These are phyloP conservation scores for Reticulitermes speratus DNA, from an alignment of 1,140 invertebrate species.

Conservation along the genomic window DNA sequence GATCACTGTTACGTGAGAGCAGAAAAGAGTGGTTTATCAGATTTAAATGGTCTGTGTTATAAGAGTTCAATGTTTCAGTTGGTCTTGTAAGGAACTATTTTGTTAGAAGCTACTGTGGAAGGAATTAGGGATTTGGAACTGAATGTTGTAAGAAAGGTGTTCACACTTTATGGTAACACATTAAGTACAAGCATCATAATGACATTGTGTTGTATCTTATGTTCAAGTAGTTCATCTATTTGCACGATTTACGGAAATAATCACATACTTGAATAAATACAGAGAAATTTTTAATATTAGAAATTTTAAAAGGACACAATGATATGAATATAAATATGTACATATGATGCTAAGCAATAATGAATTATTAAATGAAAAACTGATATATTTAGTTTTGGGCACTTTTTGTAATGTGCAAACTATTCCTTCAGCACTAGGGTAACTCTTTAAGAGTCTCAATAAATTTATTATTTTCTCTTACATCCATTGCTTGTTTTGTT, in stretches of 20 bases:
- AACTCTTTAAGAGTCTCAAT: constrained; percentile 20
- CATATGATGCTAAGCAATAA: constrained; percentile 39
- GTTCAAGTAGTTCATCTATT: constrained; percentile 16
- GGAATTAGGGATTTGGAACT: too few species aligned
- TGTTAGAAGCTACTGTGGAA: too few species aligned
- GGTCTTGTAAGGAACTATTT: too few species aligned
- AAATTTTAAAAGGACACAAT: constrained; percentile 50
- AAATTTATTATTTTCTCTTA: constrained; percentile 15
- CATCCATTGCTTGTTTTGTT: not conserved
- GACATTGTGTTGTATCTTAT: not conserved
- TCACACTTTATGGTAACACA: too few species aligned
- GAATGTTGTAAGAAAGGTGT: too few species aligned
- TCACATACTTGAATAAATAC: constrained; percentile 43
- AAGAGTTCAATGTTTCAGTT: too few species aligned
- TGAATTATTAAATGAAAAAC: constrained; percentile 34
- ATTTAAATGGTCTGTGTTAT: too few species aligned
- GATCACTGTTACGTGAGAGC: too few species aligned
- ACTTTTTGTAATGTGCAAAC: constrained; percentile 31
- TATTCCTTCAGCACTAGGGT: constrained; percentile 4
- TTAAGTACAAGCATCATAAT: too few species aligned
- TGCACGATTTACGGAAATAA: constrained; percentile 23
- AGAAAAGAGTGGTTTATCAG: too few species aligned
- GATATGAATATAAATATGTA: constrained; percentile 54
- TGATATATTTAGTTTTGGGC: constrained; percentile 30
- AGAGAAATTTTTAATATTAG: constrained; percentile 53